Base-by-base conservation (phyloP, 2,888 invertebrate genomes). In the Ochropleura plecta region DNA sequence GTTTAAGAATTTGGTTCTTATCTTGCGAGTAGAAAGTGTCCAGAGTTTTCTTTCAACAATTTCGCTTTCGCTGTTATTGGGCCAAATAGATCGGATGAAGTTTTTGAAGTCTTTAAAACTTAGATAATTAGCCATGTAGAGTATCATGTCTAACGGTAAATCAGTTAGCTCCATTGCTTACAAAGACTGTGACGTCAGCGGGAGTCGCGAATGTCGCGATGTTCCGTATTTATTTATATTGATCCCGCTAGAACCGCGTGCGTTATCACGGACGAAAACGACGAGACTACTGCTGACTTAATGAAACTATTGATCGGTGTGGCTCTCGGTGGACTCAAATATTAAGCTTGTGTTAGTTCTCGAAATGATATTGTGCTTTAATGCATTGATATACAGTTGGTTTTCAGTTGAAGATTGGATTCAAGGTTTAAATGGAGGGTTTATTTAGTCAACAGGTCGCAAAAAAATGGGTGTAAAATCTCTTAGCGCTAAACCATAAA, bases 41-140 rank as follows among this genome's bases (percentile, higher is more conserved):
- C 70, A 70, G 44, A 70, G 69, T 70, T 70, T 70, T 14, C 70
- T 53, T 70, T 18, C 51, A 69, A 70, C 12, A 30, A 51, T 9
- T 14, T 51, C 69, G 18, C 18, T 12, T 68, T 53, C 70, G 67
- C 18, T 44, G 18, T 70, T 30, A 30, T 68, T 42, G 9, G 51
- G 69, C 70, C 69, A 44, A 44, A 70, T 18, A n/a, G 70, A n/a
- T n/a, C 10, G 44, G 18, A 69, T 5, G 44, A 69, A 68, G 44
- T n/a, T 53, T 69, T 20, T 70, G 70, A 30, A 70, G 30, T 70
- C 70, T n/a, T 70, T 30, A 69, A 70, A 70, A 30, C 4, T 0
- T 14, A 70, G 70, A 44, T 53, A 70, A 30, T 44, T 30, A 5
- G 44, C 51, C 70, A 70, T 69, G 51, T 53, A 69, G 3, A 70